phyloP scores from a whole-genome alignment of 2,797 vertebrate genomes.

The Anisognathus igniventris region DNA sequence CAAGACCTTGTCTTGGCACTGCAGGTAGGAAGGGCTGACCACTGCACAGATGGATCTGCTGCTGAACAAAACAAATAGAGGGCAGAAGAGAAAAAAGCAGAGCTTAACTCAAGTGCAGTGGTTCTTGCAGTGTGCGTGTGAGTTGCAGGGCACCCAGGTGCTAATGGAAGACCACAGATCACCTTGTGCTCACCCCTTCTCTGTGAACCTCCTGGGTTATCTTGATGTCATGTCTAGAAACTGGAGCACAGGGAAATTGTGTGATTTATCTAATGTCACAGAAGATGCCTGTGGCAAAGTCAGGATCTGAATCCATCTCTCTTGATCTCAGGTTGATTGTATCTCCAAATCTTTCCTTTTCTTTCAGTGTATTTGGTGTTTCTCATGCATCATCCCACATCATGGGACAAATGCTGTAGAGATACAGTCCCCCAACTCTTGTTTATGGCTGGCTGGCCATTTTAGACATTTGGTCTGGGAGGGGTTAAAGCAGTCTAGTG shows the following conservation, averaged over 20 bases:
- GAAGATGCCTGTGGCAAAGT: not conserved
- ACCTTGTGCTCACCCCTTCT: not conserved
- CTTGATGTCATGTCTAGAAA: not conserved
- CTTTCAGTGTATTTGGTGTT: not conserved
- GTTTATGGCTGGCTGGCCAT: not conserved
- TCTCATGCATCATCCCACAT: fast-evolving
- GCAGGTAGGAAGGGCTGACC: not conserved
- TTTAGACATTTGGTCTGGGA: not conserved
- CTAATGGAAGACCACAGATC: fast-evolving
- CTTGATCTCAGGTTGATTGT: not conserved
- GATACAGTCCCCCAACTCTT: not conserved
- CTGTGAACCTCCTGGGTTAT: not conserved
- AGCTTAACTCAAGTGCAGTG: not conserved
- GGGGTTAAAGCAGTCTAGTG: not conserved
- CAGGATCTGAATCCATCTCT: not conserved
- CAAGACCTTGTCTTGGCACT: not conserved
- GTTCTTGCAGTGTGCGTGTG: not conserved
- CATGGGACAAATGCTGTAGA: not conserved
- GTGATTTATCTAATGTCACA: not conserved
- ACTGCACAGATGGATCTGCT: not conserved
- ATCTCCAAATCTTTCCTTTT: not conserved
- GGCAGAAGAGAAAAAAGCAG: not conserved
- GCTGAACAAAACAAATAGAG: not conserved
- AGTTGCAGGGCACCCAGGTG: not conserved
- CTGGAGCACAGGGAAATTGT: not conserved